Evolutionary conservation across 2,113 vertebrate species (phyloP), one percentile per base, ranked within the genome.

Genomic region (Calidris pygmaea): DNA sequence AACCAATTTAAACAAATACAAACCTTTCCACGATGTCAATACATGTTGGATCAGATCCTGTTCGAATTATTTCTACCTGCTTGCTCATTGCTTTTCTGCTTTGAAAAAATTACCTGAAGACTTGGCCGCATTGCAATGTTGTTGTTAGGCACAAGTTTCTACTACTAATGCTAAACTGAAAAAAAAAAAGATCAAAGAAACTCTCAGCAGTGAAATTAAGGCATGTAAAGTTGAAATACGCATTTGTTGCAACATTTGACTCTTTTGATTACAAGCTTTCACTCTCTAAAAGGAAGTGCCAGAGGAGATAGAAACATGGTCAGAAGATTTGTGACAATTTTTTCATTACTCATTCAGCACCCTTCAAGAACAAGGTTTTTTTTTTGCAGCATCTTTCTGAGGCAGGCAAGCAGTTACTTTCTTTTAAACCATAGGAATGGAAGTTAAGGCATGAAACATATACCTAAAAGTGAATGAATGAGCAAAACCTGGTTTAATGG

Each of bases 101-200:
- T 87, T 87, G 89, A 96, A 60, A 71, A 73, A 92, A 83, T 50
- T 71, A 95, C 90, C 90, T 55, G 78, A 71, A 97, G 85, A 73
- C 87, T 96, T 97, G 91, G 95, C 93, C 6, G 22, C 58, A 3
- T 2, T 73, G 67, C 71, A 73, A 1, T 81, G 62, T 52, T 91
- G 66, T 95, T 91, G 55, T 93, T 93, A 83, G 59, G 50, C 62
- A 85, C 81, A 85, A 85, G 85, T 85, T 96, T 90, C 92, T 94
- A 73, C 78, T 80, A 76, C 47, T 85, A 58, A 94, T 15, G 53
- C 24, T 94, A 91, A 91, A 80, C n/a, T 20, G 41, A n/a, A 93
- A 83, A 84, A 39, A 39, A 84, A 80, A 78, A 92, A 97, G 72
- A 96, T 95, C 94, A 95, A 96, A 96, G 94, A 78, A 95, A 82